Evolutionary conservation across 2,797 vertebrate genomes (phyloP).

Genomic region (Hapalemur alaotrensis): DNA sequence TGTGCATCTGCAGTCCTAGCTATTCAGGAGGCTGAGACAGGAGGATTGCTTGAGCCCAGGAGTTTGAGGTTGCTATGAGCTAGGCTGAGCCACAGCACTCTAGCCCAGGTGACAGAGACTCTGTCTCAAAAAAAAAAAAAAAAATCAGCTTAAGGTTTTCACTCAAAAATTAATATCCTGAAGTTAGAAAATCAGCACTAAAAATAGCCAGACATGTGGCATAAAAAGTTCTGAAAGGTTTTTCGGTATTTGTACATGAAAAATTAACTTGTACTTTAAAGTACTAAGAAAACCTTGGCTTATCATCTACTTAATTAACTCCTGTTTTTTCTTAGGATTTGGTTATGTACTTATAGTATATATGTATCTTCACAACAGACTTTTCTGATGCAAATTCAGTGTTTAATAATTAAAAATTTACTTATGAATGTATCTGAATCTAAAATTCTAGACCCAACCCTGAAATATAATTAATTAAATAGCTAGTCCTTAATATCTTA

Average conservation of each 20-base stretch:
- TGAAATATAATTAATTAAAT: constrained; percentile 14
- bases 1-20: no score
- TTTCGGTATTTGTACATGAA: not conserved
- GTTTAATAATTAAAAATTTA: not conserved
- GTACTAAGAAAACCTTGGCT: not conserved
- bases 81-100: no score
- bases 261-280: not conserved
- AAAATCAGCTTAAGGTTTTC: not conserved
- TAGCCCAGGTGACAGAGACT: no score
- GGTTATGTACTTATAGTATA: not conserved
- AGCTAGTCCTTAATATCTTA: not conserved
- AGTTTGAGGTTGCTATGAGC: no score
- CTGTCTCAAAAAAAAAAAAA: no score
- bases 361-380: not conserved
- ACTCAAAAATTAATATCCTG: not conserved
- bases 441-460: not conserved
- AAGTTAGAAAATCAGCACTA: not conserved
- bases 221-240: not conserved
- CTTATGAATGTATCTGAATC: not conserved
- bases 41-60: no score
- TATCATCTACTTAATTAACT: not conserved
- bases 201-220: not conserved
- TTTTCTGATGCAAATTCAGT: not conserved
- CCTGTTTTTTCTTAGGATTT: not conserved
- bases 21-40: no score